Base-by-base conservation (phyloP, 1,140 invertebrate species). In the Littorina saxatilis region DNA sequence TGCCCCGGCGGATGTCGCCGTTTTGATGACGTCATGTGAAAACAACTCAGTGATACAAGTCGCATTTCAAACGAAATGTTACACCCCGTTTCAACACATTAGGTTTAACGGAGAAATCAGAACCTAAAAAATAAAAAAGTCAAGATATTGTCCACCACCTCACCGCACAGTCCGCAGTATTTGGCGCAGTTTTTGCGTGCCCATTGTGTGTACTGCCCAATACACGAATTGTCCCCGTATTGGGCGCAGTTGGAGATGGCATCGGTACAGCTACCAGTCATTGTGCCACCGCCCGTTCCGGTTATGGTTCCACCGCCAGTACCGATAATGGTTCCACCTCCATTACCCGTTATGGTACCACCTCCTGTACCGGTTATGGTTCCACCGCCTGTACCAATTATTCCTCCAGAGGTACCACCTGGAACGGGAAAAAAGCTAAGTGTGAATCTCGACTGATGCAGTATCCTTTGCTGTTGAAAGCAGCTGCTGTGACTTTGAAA, bases 111-210 rank as follows among this genome's bases (percentile, higher is more conserved):
- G n/a, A n/a, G n/a, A n/a, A n/a, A n/a, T n/a, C n/a, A n/a, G n/a
- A n/a, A n/a, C n/a, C n/a, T n/a, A n/a, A n/a, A n/a, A n/a, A n/a
- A n/a, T n/a, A n/a, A n/a, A n/a, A n/a, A n/a, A n/a, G n/a, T n/a
- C n/a, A n/a, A n/a, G n/a, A n/a, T n/a, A n/a, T n/a, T n/a, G n/a
- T n/a, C n/a, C n/a, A n/a, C n/a, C n/a, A n/a, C 39, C 37, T 29
- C 52, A 52, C 81, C 75, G 70, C 85, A 86, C 37, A 61, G 55
- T 50, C 80, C 80, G 74, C 85, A 86, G 35, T 39, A 79, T 17
- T 43, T 66, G 15, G 76, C 63, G 58, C 85, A 86, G 58, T 86
- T 86, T 23, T 84, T 61, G 35, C 52, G 81, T 15, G 77, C 85
- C 85, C 85, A 86, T n/a, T 11, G 3, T 9, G 80, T 40, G 47